Percentiles rank a stretch among this genome's conserved stretches.
phyloP scores from a whole-genome alignment of 2,888 invertebrate species.

The Cephus rjabovi region DNA sequence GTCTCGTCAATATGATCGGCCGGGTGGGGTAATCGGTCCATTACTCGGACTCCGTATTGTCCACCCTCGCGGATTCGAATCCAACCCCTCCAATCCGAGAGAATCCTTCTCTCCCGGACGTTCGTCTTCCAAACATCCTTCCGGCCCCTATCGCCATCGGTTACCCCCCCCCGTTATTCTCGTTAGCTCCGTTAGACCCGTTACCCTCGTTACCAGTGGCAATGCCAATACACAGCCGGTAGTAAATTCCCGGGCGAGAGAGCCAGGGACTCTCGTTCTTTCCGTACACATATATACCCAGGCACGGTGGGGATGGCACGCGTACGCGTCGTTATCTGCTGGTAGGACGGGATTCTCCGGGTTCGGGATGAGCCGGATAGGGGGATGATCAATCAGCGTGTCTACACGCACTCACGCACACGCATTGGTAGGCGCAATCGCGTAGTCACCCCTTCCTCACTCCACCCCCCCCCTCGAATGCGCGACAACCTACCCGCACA shows the following conservation, averaged over 20 bases:
- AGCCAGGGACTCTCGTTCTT: not conserved
- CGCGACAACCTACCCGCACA: slow-evolving; percentile 8
- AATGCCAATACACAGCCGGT: slow-evolving; percentile 1
- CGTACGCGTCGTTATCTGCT: slow-evolving; percentile 55
- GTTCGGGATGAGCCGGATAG: slow-evolving; percentile 23
- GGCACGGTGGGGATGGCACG: slow-evolving; percentile 41
- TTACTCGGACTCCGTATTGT: slow-evolving; percentile 62
- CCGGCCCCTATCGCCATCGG: slow-evolving; percentile 28
- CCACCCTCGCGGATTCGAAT: slow-evolving; percentile 48
- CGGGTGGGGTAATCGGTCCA: slow-evolving; percentile 65
- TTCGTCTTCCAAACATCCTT: slow-evolving; percentile 43
- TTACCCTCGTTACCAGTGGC: slow-evolving; percentile 16
- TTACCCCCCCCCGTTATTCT: slow-evolving; percentile 17
- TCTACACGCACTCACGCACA: slow-evolving; percentile 25
- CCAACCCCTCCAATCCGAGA: slow-evolving; percentile 14
- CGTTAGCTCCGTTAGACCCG: not conserved
- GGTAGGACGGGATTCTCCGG: slow-evolving; percentile 18
- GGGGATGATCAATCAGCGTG: slow-evolving; percentile 54
- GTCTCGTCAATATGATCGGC: slow-evolving; percentile 65
- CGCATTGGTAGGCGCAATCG: not conserved
- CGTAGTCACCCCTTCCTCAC: too few relatives aligned
- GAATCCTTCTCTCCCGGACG: slow-evolving; percentile 23
- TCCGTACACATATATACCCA: not conserved
- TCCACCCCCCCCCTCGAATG: too few relatives aligned
- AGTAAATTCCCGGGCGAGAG: slow-evolving; percentile 2